Percentiles rank a stretch among this genome's conserved stretches.
phyloP scores from a whole-genome alignment of 2,113 vertebrate species.

The Brienomyrus longianalis region DNA sequence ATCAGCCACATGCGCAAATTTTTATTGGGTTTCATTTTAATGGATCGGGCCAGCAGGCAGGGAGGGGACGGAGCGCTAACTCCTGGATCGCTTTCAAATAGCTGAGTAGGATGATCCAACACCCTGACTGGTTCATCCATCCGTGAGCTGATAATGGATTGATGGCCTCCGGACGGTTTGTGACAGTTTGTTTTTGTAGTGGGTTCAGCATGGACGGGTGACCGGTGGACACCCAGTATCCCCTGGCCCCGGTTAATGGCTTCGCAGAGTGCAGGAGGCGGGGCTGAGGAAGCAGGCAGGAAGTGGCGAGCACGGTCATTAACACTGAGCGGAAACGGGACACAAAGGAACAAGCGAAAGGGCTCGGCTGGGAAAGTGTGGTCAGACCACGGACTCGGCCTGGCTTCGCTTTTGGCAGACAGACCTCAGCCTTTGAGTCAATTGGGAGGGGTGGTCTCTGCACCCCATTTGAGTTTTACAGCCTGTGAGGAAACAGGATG shows the following conservation, averaged over 20 bases:
- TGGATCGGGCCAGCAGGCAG: not conserved
- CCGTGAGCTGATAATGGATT: not conserved
- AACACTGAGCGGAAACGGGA: slow-evolving; percentile 2
- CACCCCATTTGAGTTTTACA: not conserved
- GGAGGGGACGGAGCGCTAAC: not conserved
- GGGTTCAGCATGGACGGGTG: not conserved
- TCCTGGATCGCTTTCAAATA: slow-evolving; percentile 5
- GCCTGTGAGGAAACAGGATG: not conserved
- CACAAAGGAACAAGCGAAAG: not conserved
- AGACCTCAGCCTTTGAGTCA: not conserved
- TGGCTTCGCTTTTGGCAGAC: not conserved
- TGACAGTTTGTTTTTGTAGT: not conserved
- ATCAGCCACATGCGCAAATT: not conserved
- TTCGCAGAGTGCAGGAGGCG: not conserved
- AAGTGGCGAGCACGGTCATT: too few relatives aligned
- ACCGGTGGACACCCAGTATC: not conserved
- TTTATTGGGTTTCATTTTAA: not conserved
- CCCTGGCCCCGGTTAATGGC: not conserved
- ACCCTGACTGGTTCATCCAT: not conserved
- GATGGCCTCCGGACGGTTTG: not conserved
- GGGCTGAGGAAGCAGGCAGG: not conserved
- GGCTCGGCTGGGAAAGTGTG: not conserved
- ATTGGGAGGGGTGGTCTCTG: not conserved
- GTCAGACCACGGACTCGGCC: not conserved
- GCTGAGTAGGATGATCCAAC: not conserved